Evolutionary conservation across 37 sponge, comb jelly and placozoan species (phyloP).

Genomic region (Aphrocallistes beatrix): DNA sequence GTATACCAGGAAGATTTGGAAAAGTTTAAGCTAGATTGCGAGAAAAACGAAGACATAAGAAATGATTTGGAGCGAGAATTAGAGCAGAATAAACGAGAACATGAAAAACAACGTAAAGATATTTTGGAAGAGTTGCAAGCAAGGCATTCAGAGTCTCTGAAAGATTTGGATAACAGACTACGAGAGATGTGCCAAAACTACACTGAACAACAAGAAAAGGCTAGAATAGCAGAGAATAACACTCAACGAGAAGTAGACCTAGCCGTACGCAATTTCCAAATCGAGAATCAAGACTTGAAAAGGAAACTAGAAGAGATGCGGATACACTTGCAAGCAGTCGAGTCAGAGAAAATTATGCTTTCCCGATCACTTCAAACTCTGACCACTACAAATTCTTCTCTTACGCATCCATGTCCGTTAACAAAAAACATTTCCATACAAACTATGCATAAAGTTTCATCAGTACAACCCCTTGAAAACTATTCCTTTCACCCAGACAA

Average conservation of each 20-base stretch:
- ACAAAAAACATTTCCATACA: not conserved
- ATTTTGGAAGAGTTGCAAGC: not conserved
- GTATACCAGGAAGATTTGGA: not conserved
- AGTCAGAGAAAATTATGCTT: not conserved
- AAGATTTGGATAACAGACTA: not conserved
- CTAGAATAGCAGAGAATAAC: not conserved
- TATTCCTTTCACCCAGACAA: not conserved
- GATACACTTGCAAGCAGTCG: slow-evolving; percentile 2
- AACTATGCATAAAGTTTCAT: not conserved
- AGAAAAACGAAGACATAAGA: not conserved
- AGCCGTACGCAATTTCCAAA: not conserved
- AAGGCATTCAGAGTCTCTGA: not conserved
- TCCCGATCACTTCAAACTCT: not conserved
- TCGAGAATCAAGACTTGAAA: not conserved
- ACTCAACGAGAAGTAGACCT: not conserved
- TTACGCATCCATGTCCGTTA: too few relatives aligned
- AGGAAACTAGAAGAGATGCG: not conserved
- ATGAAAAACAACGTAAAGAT: not conserved
- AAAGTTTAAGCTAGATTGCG: not conserved
- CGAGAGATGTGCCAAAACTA: not conserved
- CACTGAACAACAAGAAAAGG: not conserved
- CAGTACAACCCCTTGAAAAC: not conserved
- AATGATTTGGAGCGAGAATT: not conserved
- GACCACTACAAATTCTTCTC: not conserved
- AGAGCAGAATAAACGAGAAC: not conserved